Evolutionary conservation across 2,888 invertebrate species (phyloP).

Genomic region (Microplitis manilae): DNA sequence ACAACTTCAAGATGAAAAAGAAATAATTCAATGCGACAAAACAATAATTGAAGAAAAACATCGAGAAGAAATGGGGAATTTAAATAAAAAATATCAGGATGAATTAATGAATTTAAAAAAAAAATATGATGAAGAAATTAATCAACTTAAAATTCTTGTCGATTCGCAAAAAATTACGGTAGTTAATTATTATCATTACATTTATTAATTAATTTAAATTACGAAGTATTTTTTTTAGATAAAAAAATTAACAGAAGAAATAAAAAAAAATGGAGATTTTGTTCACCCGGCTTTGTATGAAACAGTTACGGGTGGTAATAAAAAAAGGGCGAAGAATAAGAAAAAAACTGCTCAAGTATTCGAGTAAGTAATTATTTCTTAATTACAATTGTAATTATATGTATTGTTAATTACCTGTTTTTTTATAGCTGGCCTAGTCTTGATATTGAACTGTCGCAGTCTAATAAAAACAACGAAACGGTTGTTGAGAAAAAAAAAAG

Average conservation of each 20-base stretch:
- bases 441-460: background rate
- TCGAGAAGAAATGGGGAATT: conserved; percentile 39
- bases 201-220: no score
- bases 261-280: no score
- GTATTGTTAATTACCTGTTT: no score
- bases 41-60: conserved; percentile 42
- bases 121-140: conserved; percentile 32
- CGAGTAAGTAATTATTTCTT: no score
- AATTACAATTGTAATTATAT: no score
- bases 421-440: background rate
- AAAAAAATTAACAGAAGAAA: no score
- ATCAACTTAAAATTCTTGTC: background rate
- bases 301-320: no score
- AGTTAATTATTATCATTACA: background rate
- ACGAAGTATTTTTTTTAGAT: no score
- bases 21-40: conserved; percentile 44
- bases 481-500: conserved; percentile 30
- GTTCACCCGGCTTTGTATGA: no score
- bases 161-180: background rate
- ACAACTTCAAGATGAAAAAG: conserved; percentile 48
- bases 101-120: conserved; percentile 44
- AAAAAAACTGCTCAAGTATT: no score
- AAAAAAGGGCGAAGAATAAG: no score
- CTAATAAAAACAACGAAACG: no score
- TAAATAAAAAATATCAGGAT: conserved; percentile 44